phyloP scores from a whole-genome alignment of 2,113 vertebrate species.

The Perca flavescens region DNA sequence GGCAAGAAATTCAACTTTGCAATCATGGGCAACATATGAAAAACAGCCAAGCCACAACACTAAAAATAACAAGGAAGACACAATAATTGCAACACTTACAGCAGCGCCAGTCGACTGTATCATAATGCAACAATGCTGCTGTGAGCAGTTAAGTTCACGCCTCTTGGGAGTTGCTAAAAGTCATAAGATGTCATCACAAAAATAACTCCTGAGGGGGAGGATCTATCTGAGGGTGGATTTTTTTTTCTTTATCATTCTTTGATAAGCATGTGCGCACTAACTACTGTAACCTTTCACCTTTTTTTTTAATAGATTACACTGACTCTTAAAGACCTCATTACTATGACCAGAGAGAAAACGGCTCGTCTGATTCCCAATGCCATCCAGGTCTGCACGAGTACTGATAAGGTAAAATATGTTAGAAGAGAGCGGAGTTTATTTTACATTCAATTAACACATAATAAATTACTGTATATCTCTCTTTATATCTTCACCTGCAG shows the following conservation, averaged over 20 bases:
- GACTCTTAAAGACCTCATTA: slow-evolving; percentile 88
- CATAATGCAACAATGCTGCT: background rate
- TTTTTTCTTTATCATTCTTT: background rate
- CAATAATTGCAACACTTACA: background rate
- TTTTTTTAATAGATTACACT: slow-evolving; percentile 85
- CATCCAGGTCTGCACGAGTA: slow-evolving; percentile 90
- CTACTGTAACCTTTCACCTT: background rate
- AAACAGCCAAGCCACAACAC: background rate
- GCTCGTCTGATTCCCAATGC: slow-evolving; percentile 94
- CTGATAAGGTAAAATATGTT: slow-evolving; percentile 87
- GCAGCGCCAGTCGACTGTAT: background rate
- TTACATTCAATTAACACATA: background rate
- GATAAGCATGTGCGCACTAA: background rate
- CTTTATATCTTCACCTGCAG: slow-evolving; percentile 71
- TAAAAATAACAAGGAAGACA: background rate
- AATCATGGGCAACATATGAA: background rate
- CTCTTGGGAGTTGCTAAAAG: background rate
- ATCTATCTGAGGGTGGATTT: background rate
- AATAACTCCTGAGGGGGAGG: background rate
- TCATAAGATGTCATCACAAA: background rate
- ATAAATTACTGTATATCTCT: background rate
- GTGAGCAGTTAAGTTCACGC: background rate
- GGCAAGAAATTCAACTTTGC: background rate
- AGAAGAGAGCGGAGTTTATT: background rate
- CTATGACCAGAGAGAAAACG: slow-evolving; percentile 93